Evolutionary conservation across 1,140 invertebrate species (phyloP).

Genomic region (Heliconius melpomene): DNA sequence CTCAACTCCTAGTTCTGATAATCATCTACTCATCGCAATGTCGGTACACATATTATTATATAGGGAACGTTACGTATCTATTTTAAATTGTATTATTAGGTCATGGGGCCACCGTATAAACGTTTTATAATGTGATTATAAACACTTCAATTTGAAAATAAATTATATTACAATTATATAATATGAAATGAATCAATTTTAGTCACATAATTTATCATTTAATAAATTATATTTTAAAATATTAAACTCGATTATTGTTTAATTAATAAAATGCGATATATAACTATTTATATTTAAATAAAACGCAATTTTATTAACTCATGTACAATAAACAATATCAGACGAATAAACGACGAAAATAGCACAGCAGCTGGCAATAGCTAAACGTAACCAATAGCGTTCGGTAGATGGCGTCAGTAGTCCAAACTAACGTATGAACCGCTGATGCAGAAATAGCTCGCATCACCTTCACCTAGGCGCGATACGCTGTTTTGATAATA

Average conservation of each 20-base stretch:
- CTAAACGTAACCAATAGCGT: slow-evolving; percentile 55
- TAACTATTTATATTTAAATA: slow-evolving; percentile 13
- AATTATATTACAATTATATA: neutral
- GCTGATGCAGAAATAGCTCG: slow-evolving; percentile 72
- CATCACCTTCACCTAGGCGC: slow-evolving; percentile 78
- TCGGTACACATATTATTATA: slow-evolving; percentile 32
- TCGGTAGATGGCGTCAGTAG: slow-evolving; percentile 69
- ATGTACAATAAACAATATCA: slow-evolving; percentile 42
- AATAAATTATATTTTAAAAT: neutral
- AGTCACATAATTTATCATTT: neutral
- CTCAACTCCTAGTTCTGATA: neutral
- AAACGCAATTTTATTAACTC: slow-evolving; percentile 40
- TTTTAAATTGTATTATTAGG: slow-evolving; percentile 74
- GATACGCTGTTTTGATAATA: slow-evolving; percentile 48
- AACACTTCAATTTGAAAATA: neutral
- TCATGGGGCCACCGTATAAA: slow-evolving; percentile 58
- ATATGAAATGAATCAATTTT: neutral
- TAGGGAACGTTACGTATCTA: slow-evolving; percentile 66
- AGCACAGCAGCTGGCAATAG: slow-evolving; percentile 67
- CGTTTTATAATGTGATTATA: neutral
- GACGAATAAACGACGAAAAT: slow-evolving; percentile 65
- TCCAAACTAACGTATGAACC: slow-evolving; percentile 39
- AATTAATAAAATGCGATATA: neutral
- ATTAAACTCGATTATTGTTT: neutral
- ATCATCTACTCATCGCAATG: neutral